phyloP scores from a whole-genome alignment of 2,888 invertebrate species.

The Eumerus sabulonum region DNA sequence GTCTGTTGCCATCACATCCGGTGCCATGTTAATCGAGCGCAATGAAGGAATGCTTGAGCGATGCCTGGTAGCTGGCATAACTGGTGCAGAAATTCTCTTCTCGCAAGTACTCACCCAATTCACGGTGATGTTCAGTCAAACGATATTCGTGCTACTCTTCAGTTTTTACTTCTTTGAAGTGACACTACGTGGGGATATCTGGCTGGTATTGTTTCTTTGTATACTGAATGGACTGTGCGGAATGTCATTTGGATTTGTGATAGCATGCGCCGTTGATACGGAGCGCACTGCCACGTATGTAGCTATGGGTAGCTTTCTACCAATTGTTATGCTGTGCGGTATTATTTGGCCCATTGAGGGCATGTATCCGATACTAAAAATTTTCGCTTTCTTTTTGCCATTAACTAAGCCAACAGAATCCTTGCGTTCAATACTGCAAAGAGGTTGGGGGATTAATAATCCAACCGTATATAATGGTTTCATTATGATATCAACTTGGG shows the following conservation, averaged over 20 bases:
- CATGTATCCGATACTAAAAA: slow-evolving; percentile 88
- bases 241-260: slow-evolving; percentile 94
- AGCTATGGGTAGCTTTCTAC: slow-evolving; percentile 91
- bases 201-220: slow-evolving; percentile 87
- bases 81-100: slow-evolving; percentile 89
- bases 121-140: slow-evolving; percentile 91
- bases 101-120: slow-evolving; percentile 94
- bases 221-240: slow-evolving; percentile 93
- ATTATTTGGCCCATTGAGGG: slow-evolving; percentile 97
- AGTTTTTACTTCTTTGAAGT: slow-evolving; percentile 89
- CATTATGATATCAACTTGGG: slow-evolving; percentile 89
- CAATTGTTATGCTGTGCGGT: slow-evolving; percentile 91
- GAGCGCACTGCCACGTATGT: slow-evolving; percentile 92
- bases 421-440: slow-evolving; percentile 89
- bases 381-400: slow-evolving; percentile 88
- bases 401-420: slow-evolving; percentile 94
- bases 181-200: slow-evolving; percentile 87
- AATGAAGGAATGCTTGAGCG: slow-evolving; percentile 95
- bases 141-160: slow-evolving; percentile 87
- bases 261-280: slow-evolving; percentile 88
- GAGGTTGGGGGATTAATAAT: slow-evolving; percentile 88
- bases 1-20: slow-evolving; percentile 94
- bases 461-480: slow-evolving; percentile 90
- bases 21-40: slow-evolving; percentile 92
- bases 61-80: slow-evolving; percentile 91